phyloP scores from a whole-genome alignment of 1,140 invertebrate species.

The Riptortus pedestris region DNA sequence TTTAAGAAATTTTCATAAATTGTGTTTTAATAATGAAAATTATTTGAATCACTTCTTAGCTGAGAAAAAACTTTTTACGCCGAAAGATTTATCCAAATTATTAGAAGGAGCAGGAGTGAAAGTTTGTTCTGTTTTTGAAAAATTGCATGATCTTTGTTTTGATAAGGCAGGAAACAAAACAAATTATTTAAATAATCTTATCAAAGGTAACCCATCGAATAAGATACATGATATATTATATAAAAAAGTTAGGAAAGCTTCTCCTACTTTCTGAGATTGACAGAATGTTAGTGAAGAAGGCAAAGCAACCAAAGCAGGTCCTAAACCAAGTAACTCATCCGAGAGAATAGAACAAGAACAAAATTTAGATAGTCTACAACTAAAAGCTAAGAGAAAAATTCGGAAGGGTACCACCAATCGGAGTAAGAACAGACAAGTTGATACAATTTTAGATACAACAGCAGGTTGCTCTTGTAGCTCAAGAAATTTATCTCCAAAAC shows the following conservation, averaged over 20 bases:
- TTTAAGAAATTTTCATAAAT: neutral
- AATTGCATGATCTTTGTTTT: neutral
- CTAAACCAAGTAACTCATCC: no score
- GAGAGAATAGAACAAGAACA: no score
- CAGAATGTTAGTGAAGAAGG: no score
- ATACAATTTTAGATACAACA: no score
- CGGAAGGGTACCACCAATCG: no score
- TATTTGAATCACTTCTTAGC: neutral
- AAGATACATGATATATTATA: neutral
- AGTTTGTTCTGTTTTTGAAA: neutral
- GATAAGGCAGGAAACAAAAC: neutral
- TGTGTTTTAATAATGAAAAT: neutral
- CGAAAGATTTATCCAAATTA: neutral
- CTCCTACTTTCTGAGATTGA: no score
- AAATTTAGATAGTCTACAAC: no score
- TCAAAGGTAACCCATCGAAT: neutral
- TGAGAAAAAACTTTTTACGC: neutral
- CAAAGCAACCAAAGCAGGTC: no score
- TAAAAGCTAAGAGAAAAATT: no score
- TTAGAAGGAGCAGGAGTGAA: neutral
- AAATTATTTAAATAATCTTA: neutral
- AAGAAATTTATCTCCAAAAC: no score
- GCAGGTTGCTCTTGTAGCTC: no score
- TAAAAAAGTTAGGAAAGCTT: neutral
- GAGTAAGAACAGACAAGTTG: no score